These are phyloP conservation scores for Chymomyza caudatula DNA, from an alignment of 2,888 invertebrate species.

Conservation along the genomic window DNA sequence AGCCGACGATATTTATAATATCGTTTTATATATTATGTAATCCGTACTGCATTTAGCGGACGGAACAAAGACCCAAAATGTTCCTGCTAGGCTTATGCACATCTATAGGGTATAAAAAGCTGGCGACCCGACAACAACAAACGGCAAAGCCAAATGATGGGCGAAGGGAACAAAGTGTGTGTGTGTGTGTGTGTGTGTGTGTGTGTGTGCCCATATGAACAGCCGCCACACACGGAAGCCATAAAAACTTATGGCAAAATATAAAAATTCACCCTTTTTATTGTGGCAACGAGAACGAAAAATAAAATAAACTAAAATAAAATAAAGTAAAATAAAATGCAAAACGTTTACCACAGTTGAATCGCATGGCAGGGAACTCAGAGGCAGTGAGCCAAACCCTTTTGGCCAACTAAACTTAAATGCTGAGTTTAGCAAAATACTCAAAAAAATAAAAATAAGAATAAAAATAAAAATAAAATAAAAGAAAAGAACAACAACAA, in stretches of 20 bases:
- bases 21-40: too few species aligned
- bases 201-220: conserved; percentile 15
- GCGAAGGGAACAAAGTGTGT: too few species aligned
- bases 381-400: conserved; percentile 46
- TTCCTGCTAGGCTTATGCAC: too few species aligned
- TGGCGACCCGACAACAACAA: too few species aligned
- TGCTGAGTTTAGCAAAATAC: conserved; percentile 65
- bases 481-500: conserved; percentile 9
- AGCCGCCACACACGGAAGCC: conserved; percentile 69
- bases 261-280: conserved; percentile 71
- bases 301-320: conserved; percentile 50
- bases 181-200: too few species aligned
- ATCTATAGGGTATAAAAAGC: too few species aligned
- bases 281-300: conserved; percentile 64
- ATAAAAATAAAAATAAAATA: not conserved
- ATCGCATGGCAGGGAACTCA: not conserved
- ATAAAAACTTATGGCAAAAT: conserved; percentile 72
- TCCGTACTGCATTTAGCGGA: too few species aligned
- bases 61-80: too few species aligned
- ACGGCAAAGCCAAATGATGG: too few species aligned
- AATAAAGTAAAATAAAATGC: conserved; percentile 32
- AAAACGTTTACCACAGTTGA: conserved; percentile 52
- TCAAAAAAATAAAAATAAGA: conserved; percentile 27
- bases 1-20: too few species aligned
- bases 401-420: conserved; percentile 63